These are phyloP conservation scores for Pterocles burchelli DNA, from an alignment of 2,113 vertebrate species.

Conservation along the genomic window DNA sequence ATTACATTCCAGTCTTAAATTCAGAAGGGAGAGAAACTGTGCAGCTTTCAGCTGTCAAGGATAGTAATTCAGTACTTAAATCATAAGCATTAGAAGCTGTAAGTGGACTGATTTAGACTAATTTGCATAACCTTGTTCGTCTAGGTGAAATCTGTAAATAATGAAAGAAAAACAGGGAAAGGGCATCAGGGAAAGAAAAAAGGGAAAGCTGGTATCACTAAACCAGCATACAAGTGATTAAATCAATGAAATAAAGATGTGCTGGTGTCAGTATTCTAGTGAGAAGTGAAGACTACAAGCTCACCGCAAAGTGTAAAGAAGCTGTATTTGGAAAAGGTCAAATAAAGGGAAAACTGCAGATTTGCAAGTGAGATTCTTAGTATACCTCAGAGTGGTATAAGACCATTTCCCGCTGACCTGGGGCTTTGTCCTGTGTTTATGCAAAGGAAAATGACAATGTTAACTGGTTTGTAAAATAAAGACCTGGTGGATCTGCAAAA, in stretches of 20 bases:
- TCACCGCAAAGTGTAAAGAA: background rate
- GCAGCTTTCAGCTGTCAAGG: constrained; percentile 32
- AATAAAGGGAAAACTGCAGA: background rate
- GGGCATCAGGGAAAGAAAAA: background rate
- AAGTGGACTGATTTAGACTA: constrained; percentile 38
- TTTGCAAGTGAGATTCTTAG: background rate
- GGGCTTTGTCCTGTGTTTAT: background rate
- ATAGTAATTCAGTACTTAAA: constrained; percentile 25
- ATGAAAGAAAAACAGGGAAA: background rate
- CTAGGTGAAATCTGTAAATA: constrained; percentile 8
- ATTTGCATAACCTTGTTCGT: constrained; percentile 13
- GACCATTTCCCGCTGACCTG: background rate
- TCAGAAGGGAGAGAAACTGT: background rate
- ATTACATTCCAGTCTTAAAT: constrained; percentile 38
- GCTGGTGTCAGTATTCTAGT: background rate
- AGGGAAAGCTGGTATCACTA: background rate
- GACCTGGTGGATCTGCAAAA: background rate
- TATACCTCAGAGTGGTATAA: background rate
- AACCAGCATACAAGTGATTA: background rate
- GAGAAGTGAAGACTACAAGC: background rate
- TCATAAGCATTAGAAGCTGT: background rate
- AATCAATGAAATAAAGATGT: background rate
- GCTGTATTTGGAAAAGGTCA: background rate
- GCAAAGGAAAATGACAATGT: background rate
- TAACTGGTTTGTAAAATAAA: background rate